Evolutionary conservation across 2,888 invertebrate species (phyloP).

Genomic region (Limnephilus lunatus): DNA sequence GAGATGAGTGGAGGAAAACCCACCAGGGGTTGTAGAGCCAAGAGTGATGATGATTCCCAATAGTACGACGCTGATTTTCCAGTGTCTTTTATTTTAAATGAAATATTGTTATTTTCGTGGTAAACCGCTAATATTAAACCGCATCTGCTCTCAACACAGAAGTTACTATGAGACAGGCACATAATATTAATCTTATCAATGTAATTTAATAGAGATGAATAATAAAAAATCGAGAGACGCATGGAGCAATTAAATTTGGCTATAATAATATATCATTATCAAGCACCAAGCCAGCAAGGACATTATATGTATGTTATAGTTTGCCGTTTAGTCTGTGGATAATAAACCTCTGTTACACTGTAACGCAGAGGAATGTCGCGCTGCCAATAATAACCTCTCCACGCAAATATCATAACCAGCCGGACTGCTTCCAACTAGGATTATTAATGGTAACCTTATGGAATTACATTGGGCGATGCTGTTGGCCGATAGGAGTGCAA

Average conservation of each 20-base stretch:
- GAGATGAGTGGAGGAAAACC: too few relatives aligned
- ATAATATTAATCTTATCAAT: too few relatives aligned
- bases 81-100: too few relatives aligned
- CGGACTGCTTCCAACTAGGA: neutral
- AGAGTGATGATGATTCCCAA: too few relatives aligned
- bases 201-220: too few relatives aligned
- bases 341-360: neutral
- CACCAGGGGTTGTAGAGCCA: too few relatives aligned
- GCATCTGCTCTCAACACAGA: too few relatives aligned
- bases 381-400: neutral
- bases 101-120: too few relatives aligned
- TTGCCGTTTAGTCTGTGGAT: neutral
- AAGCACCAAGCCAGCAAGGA: neutral
- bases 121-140: too few relatives aligned
- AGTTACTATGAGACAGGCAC: too few relatives aligned
- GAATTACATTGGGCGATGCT: neutral
- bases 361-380: neutral
- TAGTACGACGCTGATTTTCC: too few relatives aligned
- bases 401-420: neutral
- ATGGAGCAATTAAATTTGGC: neutral
- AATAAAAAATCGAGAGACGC: neutral
- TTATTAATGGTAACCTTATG: neutral
- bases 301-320: neutral
- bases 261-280: neutral
- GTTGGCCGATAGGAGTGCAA: neutral